Evolutionary conservation across 2,888 invertebrate genomes (phyloP).

Genomic region (Catotricha subobsoleta): DNA sequence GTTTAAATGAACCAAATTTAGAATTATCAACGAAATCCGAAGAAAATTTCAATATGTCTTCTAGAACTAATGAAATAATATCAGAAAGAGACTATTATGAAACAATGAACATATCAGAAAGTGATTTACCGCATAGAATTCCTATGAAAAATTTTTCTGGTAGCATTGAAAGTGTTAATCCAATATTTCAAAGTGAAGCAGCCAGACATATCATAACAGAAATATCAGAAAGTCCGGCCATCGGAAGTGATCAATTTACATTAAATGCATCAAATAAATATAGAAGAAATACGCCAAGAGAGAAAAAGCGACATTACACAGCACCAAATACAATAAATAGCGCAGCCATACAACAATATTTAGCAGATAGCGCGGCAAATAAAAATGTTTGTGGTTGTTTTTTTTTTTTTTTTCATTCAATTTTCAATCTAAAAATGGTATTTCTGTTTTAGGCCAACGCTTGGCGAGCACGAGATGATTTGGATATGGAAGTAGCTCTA

Average conservation of each 20-base stretch:
- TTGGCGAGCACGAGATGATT: conserved; percentile 59
- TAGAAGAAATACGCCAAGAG: conserved; percentile 55
- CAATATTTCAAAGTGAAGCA: conserved; percentile 72
- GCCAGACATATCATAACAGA: conserved; percentile 73
- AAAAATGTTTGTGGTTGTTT: conserved; percentile 22
- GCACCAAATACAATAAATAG: conserved; percentile 59
- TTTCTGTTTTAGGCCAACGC: conserved; percentile 25
- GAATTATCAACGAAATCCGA: too few species aligned
- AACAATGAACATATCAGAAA: too few species aligned
- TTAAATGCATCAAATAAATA: conserved; percentile 41
- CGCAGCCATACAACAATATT: conserved; percentile 40
- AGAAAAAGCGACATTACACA: conserved; percentile 72
- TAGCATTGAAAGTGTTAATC: conserved; percentile 33
- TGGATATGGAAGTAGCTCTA: conserved; percentile 72
- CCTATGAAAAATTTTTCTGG: neutral
- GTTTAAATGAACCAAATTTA: too few species aligned
- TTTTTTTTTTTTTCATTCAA: neutral
- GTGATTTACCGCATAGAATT: neutral
- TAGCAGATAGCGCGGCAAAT: conserved; percentile 31
- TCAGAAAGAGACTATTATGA: too few species aligned
- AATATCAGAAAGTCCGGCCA: conserved; percentile 36
- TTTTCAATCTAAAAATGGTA: conserved; percentile 4
- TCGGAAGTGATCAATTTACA: neutral
- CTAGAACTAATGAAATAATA: too few species aligned
- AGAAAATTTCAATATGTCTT: too few species aligned